Base-by-base conservation (phyloP, 2,888 invertebrate species). In the Linnaemya tessellans region DNA sequence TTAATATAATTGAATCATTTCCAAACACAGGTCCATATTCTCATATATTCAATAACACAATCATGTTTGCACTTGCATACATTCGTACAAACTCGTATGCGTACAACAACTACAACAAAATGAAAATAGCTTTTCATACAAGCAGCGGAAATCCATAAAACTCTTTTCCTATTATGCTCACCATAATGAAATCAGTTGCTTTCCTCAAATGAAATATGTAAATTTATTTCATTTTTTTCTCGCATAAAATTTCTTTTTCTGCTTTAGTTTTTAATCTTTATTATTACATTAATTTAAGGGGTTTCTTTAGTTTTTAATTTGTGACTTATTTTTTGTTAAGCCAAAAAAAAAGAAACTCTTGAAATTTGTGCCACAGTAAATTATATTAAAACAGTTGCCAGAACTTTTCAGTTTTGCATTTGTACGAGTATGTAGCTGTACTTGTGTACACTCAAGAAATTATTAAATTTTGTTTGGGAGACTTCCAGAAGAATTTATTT, bases 191-290 rank as follows among this genome's bases (percentile, higher is more conserved):
- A 56, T 56, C 35, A 49, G 70, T 56, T 38, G n/a, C 13, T 58
- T 49, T 10, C 41, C 30, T 46, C 46, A 35, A 35, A 41, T 43
- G 3, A 8, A 41, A 56, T 58, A 35, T 13, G 43, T 10, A 73
- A 78, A 8, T 73, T 60, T 15, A 73, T 78, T 73, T 51, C 65
- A 71, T 68, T 78, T 78, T 18, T 54, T 54, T 30, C 18, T 15
- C 5, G n/a, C 22, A 54, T 62, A 35, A 41, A 62, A 18, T 62
- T 60, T 65, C 51, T 70, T 62, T 41, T 20, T 65, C 30, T 35
- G 13, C 15, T 74, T 54, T 35, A 41, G 18, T 22, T 70, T 70
- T 65, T 49, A 73, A 71, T 79, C 56, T 46, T 67, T 54, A 65
- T 73, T 58, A 73, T 67, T 46, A 22, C 25, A 46, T 56, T 51